Percentiles rank a stretch among this genome's conserved stretches.
phyloP scores from a whole-genome alignment of 2,797 vertebrate species.

The Rhodeus uyekii region DNA sequence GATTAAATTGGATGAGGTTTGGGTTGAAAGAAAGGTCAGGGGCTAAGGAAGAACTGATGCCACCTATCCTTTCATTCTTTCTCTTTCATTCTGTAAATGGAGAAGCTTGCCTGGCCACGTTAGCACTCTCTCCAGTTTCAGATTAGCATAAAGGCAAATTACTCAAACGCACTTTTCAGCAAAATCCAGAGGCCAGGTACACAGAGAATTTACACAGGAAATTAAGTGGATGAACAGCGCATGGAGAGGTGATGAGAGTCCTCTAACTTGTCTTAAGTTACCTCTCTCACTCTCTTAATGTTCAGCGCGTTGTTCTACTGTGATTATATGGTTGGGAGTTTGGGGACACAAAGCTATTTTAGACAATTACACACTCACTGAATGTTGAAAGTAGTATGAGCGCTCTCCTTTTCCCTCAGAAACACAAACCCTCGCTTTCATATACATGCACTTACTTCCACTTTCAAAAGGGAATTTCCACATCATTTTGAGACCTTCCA shows the following conservation, averaged over 20 bases:
- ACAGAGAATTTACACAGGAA: conserved; percentile 4
- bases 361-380: conserved; percentile 33
- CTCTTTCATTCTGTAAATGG: conserved; percentile 8
- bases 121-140: background rate
- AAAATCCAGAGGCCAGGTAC: background rate
- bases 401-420: background rate
- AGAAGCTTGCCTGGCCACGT: background rate
- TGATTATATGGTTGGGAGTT: conserved; percentile 38
- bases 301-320: conserved; percentile 17
- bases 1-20: background rate
- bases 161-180: background rate
- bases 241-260: background rate
- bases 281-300: conserved; percentile 13
- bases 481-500: background rate
- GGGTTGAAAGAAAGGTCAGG: conserved; percentile 4
- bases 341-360: conserved; percentile 32
- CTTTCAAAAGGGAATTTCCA: background rate
- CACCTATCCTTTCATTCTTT: conserved; percentile 3
- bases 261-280: conserved; percentile 4
- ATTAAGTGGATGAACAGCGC: background rate
- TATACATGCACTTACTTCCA: background rate
- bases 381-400: conserved; percentile 17
- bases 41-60: conserved; percentile 19
- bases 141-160: conserved; percentile 22
- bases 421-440: background rate